Conservation (phyloP, 2,888 invertebrate species). For the Tetragonula carbonaria region DNA sequence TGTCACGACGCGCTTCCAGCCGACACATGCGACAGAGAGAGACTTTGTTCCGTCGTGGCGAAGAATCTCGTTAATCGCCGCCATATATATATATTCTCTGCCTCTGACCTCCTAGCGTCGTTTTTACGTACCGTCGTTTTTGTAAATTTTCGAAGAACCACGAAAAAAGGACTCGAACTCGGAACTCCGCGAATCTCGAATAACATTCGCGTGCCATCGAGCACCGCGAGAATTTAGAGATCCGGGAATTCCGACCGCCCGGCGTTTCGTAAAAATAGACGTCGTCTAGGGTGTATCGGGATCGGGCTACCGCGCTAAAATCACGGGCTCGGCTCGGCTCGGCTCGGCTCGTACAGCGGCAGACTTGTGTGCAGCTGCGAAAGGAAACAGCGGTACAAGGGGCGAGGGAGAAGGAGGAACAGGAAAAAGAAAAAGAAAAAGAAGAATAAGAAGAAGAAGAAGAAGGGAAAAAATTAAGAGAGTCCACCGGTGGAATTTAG, state of each 20-base stretch:
- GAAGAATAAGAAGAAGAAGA: not conserved
- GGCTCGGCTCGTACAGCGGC: no score
- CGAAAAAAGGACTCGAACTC: not conserved
- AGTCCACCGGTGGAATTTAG: not conserved
- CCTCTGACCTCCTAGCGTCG: no score
- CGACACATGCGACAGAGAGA: no score
- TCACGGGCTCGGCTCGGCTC: not conserved
- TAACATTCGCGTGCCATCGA: not conserved
- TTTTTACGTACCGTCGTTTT: no score
- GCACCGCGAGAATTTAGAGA: not conserved
- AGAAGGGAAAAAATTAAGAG: not conserved
- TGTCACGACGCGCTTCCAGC: slow-evolving; percentile 19
- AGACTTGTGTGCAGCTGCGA: no score
- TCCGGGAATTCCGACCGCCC: not conserved
- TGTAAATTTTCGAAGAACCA: not conserved
- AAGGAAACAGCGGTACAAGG: not conserved
- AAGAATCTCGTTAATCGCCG: not conserved
- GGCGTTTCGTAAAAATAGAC: slow-evolving; percentile 24
- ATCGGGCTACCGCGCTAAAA: slow-evolving; percentile 43
- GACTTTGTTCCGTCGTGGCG: no score
- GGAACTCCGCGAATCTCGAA: not conserved
- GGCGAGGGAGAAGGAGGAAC: not conserved
- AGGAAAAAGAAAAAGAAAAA: not conserved
- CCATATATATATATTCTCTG: no score
- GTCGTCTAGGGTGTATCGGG: slow-evolving; percentile 8